phyloP scores from a whole-genome alignment of 2,888 invertebrate species.

The Atrina japonica region DNA sequence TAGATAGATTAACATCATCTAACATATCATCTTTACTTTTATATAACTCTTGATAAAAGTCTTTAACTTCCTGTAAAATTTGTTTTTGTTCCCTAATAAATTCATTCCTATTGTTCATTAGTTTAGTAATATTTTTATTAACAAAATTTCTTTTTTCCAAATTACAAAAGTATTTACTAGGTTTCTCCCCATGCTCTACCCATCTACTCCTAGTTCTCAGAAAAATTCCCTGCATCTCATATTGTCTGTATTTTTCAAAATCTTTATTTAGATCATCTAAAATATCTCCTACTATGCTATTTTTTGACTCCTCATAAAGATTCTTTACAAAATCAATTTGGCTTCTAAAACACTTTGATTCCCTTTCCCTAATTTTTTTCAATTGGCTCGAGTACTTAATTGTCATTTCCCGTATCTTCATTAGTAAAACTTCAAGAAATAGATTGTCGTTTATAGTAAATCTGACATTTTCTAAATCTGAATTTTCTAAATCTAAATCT shows the following conservation, averaged over 20 bases:
- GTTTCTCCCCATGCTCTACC: slow-evolving; percentile 17
- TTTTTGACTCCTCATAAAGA: too few relatives aligned
- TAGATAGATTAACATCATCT: slow-evolving; percentile 2
- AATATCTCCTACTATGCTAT: not conserved
- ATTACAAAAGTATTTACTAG: not conserved
- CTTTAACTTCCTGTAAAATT: slow-evolving; percentile 13
- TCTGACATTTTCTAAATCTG: too few relatives aligned
- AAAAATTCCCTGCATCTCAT: slow-evolving; percentile 13
- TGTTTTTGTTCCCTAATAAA: slow-evolving; percentile 6
- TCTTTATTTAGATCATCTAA: slow-evolving; percentile 1
- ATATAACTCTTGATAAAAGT: slow-evolving; percentile 26
- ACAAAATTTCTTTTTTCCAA: slow-evolving; percentile 7
- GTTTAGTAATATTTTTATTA: slow-evolving; percentile 14
- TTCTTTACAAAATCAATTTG: too few relatives aligned
- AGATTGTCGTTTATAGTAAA: too few relatives aligned
- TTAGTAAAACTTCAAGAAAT: too few relatives aligned
- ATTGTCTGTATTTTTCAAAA: slow-evolving; percentile 12
- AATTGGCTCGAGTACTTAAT: too few relatives aligned
- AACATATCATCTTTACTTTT: not conserved
- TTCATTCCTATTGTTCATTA: slow-evolving; percentile 4
- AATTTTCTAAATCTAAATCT: too few relatives aligned
- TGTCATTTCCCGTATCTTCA: too few relatives aligned
- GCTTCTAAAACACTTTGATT: too few relatives aligned
- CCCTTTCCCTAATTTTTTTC: too few relatives aligned
- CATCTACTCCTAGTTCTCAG: slow-evolving; percentile 24